Evolutionary conservation across 2,113 vertebrate genomes (phyloP).

Genomic region (Lutjanus erythropterus): DNA sequence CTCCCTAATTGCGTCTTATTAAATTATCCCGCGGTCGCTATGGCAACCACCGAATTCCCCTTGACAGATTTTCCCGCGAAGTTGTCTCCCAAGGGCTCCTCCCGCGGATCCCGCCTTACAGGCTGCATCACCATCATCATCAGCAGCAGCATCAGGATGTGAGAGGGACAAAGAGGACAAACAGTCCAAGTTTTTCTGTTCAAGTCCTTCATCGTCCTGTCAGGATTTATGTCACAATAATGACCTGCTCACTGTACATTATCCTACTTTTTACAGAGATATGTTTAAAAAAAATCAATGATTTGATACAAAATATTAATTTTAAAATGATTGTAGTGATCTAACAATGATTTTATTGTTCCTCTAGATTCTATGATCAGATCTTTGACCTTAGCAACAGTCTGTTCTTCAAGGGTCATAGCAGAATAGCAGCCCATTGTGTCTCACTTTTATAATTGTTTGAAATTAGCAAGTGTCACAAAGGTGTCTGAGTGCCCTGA

Average conservation of each 20-base stretch:
- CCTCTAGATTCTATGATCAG: too few relatives aligned
- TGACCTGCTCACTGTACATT: too few relatives aligned
- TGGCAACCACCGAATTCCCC: constrained; percentile 5
- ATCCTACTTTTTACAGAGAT: too few relatives aligned
- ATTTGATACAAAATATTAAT: too few relatives aligned
- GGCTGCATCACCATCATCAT: background rate
- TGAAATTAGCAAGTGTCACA: background rate
- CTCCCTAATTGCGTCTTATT: background rate
- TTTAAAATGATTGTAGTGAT: too few relatives aligned
- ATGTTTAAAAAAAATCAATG: too few relatives aligned
- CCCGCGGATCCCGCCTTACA: constrained; percentile 2
- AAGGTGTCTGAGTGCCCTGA: background rate
- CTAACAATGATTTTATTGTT: too few relatives aligned
- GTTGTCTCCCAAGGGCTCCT: background rate
- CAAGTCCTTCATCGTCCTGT: too few relatives aligned
- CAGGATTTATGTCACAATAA: too few relatives aligned
- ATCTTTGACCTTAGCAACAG: too few relatives aligned
- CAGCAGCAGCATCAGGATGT: background rate
- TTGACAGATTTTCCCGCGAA: constrained; percentile 63
- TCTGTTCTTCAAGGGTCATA: too few relatives aligned
- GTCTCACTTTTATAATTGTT: background rate
- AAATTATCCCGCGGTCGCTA: constrained; percentile 5
- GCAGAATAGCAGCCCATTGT: background rate
- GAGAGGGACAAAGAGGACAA: background rate
- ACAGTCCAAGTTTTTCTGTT: too few relatives aligned